Evolutionary conservation across 2,113 vertebrate genomes (phyloP).

Genomic region (Grantiella picta): DNA sequence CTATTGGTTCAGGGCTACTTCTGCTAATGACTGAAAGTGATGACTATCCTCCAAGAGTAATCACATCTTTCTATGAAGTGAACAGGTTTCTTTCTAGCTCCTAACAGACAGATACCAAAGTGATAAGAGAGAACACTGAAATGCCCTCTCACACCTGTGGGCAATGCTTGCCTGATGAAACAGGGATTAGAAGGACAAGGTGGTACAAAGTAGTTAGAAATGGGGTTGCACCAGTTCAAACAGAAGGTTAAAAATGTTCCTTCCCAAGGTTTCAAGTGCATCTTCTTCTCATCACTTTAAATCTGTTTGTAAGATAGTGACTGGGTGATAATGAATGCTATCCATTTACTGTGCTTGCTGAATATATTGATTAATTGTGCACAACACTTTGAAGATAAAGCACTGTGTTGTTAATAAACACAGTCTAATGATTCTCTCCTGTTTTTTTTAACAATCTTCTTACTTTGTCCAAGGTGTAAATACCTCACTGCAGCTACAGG

Average conservation of each 20-base stretch:
- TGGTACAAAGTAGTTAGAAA: not conserved
- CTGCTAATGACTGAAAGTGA: not conserved
- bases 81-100: not conserved
- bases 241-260: not conserved
- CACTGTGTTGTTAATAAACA: slow-evolving; percentile 33
- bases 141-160: not conserved
- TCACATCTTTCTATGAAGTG: not conserved
- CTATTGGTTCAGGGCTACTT: not conserved
- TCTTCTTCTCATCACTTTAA: not conserved
- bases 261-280: not conserved
- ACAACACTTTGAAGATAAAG: slow-evolving; percentile 33
- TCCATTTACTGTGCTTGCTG: not conserved
- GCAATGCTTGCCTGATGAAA: not conserved
- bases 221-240: not conserved
- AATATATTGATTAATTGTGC: slow-evolving; percentile 17
- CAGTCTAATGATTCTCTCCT: not conserved
- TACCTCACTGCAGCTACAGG: not conserved
- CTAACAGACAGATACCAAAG: not conserved
- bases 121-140: not conserved
- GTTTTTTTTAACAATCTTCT: not conserved
- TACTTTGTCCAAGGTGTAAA: slow-evolving; percentile 35
- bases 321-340: slow-evolving; percentile 48
- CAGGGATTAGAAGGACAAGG: not conserved
- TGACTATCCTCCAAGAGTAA: not conserved
- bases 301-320: not conserved